Conservation (phyloP, 1,140 invertebrate species). For the Catajapyx aquilonaris region DNA sequence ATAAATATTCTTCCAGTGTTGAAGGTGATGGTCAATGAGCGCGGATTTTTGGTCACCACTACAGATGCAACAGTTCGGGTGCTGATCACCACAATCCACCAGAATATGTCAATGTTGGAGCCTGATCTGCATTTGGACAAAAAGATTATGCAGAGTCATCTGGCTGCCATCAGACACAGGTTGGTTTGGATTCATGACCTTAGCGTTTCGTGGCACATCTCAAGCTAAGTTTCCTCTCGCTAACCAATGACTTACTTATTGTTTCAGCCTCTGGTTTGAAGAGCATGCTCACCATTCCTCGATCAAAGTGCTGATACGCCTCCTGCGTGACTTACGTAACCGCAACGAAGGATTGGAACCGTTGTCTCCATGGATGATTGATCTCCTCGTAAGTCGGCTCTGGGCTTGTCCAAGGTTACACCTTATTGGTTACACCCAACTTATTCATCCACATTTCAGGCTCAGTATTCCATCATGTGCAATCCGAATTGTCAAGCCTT, state of each 20-base stretch:
- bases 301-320: too few species aligned
- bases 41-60: slow-evolving; percentile 65
- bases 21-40: slow-evolving; percentile 39
- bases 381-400: slow-evolving; percentile 51
- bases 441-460: slow-evolving; percentile 31
- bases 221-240: too few species aligned
- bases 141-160: slow-evolving; percentile 65
- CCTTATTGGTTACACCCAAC: too few species aligned
- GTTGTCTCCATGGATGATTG: slow-evolving; percentile 94
- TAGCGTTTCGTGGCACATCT: too few species aligned
- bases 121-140: slow-evolving; percentile 79
- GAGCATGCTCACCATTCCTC: too few species aligned
- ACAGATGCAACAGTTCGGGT: slow-evolving; percentile 67
- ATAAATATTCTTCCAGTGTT: too few species aligned
- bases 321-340: too few species aligned
- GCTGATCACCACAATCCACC: slow-evolving; percentile 81
- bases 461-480: slow-evolving; percentile 92
- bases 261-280: slow-evolving; percentile 76
- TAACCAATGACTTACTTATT: too few species aligned
- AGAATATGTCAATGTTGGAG: too few species aligned
- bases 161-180: slow-evolving; percentile 91
- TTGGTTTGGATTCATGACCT: too few species aligned
- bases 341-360: too few species aligned
- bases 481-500: slow-evolving; percentile 81
- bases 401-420: too few species aligned